Evolutionary conservation across 2,797 vertebrate species (phyloP).

Genomic region (Chaetophractus vellerosus): DNA sequence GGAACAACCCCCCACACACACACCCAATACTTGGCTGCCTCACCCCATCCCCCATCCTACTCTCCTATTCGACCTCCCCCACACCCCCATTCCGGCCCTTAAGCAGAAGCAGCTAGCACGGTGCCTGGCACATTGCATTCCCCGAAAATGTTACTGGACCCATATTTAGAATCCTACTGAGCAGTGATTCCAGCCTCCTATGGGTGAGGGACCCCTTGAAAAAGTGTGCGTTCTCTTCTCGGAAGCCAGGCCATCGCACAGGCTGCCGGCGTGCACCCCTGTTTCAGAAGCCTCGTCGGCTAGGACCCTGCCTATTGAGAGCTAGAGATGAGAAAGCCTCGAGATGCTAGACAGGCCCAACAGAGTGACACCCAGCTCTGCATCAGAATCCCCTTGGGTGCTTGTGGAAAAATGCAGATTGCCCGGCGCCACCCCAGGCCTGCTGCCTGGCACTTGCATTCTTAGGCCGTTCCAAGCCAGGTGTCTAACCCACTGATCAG

Average conservation of each 20-base stretch:
- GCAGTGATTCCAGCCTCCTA: background rate
- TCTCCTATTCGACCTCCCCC: background rate
- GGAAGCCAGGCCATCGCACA: background rate
- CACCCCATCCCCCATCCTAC: background rate
- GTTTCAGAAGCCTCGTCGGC: background rate
- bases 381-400: background rate
- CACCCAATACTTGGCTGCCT: background rate
- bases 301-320: background rate
- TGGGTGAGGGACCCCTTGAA: constrained; percentile 42
- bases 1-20: constrained; percentile 23
- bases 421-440: background rate
- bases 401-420: constrained; percentile 37
- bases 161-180: constrained; percentile 41
- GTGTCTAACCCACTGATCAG: background rate
- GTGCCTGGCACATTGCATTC: background rate
- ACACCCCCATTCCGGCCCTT: background rate
- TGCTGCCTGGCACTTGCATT: background rate
- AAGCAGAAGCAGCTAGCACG: constrained; percentile 44
- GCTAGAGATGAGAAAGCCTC: background rate
- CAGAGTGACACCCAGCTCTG: background rate
- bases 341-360: background rate
- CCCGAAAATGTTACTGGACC: background rate
- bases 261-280: background rate
- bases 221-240: constrained; percentile 47
- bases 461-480: background rate